Conservation (phyloP, 2,113 vertebrate species). For the Equus przewalskii region DNA sequence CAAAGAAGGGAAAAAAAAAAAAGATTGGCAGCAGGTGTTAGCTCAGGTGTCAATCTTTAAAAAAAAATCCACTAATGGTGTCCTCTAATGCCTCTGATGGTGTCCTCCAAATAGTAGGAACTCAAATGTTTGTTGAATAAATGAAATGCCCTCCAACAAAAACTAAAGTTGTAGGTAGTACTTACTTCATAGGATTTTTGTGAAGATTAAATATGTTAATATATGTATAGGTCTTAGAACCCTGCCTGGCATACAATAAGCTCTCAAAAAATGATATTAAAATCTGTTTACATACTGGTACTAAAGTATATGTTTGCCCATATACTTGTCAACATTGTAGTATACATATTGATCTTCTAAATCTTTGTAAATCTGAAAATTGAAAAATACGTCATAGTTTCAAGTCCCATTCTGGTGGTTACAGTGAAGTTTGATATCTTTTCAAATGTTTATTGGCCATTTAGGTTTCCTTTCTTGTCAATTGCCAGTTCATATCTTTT, state of each 20-base stretch:
- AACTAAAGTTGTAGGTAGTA: not conserved
- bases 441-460: conserved; percentile 21
- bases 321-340: not conserved
- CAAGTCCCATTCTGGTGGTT: conserved; percentile 19
- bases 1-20: no score
- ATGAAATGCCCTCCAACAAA: not conserved
- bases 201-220: not conserved
- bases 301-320: not conserved
- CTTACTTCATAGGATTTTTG: not conserved
- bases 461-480: not conserved
- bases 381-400: not conserved
- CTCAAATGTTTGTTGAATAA: conserved; percentile 39
- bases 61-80: no score
- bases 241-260: not conserved
- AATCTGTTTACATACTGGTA: not conserved
- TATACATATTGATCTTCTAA: not conserved
- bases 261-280: not conserved
- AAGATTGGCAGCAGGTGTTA: no score
- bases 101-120: not conserved
- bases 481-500: conserved; percentile 13
- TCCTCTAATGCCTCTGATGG: not conserved
- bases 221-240: not conserved
- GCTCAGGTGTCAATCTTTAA: no score
- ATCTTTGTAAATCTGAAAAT: not conserved
- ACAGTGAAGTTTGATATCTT: not conserved